Evolutionary conservation across 2,113 vertebrate genomes (phyloP), one percentile per base, ranked within the genome.

Genomic region (Bambusicola thoracicus): DNA sequence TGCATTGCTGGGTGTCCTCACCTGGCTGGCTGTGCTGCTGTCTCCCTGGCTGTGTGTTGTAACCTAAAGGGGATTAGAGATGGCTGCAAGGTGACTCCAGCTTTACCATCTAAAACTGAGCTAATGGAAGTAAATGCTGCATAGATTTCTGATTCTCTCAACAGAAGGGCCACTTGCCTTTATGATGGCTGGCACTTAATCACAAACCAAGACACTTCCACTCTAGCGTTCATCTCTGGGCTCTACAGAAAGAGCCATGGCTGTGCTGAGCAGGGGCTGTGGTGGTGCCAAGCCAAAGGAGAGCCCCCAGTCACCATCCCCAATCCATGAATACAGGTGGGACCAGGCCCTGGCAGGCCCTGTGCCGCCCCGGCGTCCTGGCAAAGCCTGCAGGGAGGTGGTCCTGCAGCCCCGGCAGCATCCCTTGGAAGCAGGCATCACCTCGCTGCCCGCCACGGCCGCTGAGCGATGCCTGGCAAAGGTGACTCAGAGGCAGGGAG

Each of bases 401-500:
- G 78, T 62, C 95, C 29, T 2, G 1, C 2, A 66, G 15, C 32
- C 51, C 58, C 41, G 17, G 2, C 36, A 56, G 27, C 7, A 1
- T n/a, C 55, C 44, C 6, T 2, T n/a, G 0, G 1, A 21, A 69
- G 51, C 59, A 11, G 55, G 56, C 30, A 11, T 44, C 69, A 13
- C 62, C 90, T 55, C 63, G 68, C 25, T 4, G 0, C 51, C 67
- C 4, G 6, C 56, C 73, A 9, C 4, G 49, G 87, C 84, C 3
- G 3, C 81, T 34, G 93, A 58, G 86, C 8, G 8, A 5, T 18
- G 68, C 25, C 87, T 65, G 85, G 84, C 76, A 46, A 63, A 30
- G 79, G 51, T 91, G 94, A 91, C 65, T 80, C 94, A 93, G 10
- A 4, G 69, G 63, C 78, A 89, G 81, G 61, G 81, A 91, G 17